Evolutionary conservation across 2,113 vertebrate genomes (phyloP).

Genomic region (Aleadryas rufinucha): DNA sequence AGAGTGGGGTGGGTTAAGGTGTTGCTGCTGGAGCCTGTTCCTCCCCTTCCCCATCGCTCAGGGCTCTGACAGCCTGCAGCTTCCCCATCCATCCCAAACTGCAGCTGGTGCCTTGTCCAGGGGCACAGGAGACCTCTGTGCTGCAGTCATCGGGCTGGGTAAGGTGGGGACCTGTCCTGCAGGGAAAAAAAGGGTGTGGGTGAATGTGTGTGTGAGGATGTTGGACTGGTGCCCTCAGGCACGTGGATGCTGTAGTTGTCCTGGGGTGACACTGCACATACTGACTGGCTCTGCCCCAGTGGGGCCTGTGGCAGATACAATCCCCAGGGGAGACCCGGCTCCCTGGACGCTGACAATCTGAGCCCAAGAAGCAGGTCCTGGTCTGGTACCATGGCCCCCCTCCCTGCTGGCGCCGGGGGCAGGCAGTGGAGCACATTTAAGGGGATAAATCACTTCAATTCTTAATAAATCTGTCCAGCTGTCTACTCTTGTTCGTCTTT

Average conservation of each 20-base stretch:
- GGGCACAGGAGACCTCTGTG: neutral
- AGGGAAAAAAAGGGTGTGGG: neutral
- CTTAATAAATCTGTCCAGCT: conserved; percentile 2
- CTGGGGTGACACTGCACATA: neutral
- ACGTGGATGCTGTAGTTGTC: neutral
- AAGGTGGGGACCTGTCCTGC: neutral
- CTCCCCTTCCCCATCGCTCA: neutral
- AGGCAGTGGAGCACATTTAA: neutral
- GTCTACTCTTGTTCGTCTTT: neutral
- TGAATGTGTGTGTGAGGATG: neutral
- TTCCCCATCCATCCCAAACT: neutral
- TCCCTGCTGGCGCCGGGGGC: neutral
- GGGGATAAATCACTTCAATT: neutral
- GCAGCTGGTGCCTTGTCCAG: neutral
- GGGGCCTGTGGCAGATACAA: neutral
- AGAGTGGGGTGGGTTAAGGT: neutral
- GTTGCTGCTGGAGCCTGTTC: neutral
- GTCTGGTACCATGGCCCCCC: neutral
- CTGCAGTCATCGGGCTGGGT: neutral
- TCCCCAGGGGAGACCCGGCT: neutral
- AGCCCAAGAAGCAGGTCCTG: neutral
- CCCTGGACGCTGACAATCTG: neutral
- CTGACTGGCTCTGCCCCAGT: neutral
- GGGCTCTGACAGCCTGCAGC: neutral
- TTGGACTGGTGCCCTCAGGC: neutral